phyloP scores from a whole-genome alignment of 92 coral and sea anemone species.

The Ricordea florida region DNA sequence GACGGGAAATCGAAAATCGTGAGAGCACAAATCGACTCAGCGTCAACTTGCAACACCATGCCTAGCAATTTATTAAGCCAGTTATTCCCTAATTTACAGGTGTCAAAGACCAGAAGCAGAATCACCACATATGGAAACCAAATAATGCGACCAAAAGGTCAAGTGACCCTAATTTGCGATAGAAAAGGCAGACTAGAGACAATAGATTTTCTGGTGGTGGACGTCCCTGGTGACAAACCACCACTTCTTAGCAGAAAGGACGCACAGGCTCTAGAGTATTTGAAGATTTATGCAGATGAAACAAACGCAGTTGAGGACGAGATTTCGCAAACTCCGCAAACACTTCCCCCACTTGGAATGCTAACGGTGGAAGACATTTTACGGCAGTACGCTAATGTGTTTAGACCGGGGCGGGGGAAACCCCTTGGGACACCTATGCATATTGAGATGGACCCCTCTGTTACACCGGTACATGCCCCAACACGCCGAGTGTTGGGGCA shows the following conservation, averaged over 20 bases:
- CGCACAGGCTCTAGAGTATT: conserved; percentile 37
- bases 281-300: conserved; percentile 45
- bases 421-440: not conserved
- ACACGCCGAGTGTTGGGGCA: conserved; percentile 18
- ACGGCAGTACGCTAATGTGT: conserved; percentile 25
- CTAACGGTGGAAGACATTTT: conserved; percentile 21
- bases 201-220: conserved; percentile 44
- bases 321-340: not conserved
- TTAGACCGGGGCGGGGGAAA: conserved; percentile 48
- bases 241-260: conserved; percentile 49
- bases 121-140: conserved; percentile 23
- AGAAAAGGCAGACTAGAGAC: conserved; percentile 38
- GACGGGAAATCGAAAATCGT: conserved; percentile 28
- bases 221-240: conserved; percentile 33
- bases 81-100: conserved; percentile 8
- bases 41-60: conserved; percentile 44
- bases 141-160: conserved; percentile 14
- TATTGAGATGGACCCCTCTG: conserved; percentile 26
- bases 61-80: conserved; percentile 8
- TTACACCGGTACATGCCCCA: conserved; percentile 30
- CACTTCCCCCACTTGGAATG: conserved; percentile 5
- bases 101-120: conserved; percentile 1
- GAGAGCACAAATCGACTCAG: conserved; percentile 39
- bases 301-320: conserved; percentile 36
- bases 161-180: conserved; percentile 11